Evolutionary conservation across 2,888 invertebrate species (phyloP), one percentile per base, ranked within the genome.

Genomic region (Notodonta dromedarius): DNA sequence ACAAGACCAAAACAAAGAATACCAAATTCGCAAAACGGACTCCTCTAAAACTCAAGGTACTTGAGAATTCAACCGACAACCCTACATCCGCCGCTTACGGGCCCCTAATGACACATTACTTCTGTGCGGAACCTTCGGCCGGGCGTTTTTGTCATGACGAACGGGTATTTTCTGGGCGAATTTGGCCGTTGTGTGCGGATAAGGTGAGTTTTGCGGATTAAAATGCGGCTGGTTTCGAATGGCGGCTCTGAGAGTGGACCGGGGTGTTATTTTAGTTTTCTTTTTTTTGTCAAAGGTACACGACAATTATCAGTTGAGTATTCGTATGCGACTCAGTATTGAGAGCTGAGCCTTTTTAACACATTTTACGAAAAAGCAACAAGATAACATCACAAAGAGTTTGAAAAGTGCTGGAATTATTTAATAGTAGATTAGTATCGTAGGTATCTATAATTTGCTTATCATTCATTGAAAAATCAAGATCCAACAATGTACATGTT

Each of bases 71-170:
- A 39, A 64, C 62, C 58, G 67, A 60, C 65, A 75, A 57, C 74
- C 76, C 73, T 70, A 67, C 57, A 61, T 65, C 53, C 57, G 57
- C 68, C 40, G 52, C 58, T 70, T 63, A 76, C 76, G 69, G 74
- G 71, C 74, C 76, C 76, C 74, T 65, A 71, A 74, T 64, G 73
- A 63, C 74, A 74, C 78, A 80, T 78, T 77, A 77, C 77, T 75
- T 75, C 72, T 77, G 73, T 74, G 71, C 74, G 64, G 77, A 78
- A 76, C 77, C 80, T 71, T 71, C 65, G 66, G 69, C 68, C 71
- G 68, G 67, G 67, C 70, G 75, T 75, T 77, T 80, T 79, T 78
- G 79, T 78, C 73, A 77, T 77, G 78, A 78, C 78, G 77, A 70
- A 70, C 78, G 74, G 70, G 71, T 71, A 78, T 78, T 80, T 70